A percentile compares a stretch with the other conserved stretches of the same genome.
Conservation (phyloP, 2,888 invertebrate genomes). For the Papilio gigon region DNA sequence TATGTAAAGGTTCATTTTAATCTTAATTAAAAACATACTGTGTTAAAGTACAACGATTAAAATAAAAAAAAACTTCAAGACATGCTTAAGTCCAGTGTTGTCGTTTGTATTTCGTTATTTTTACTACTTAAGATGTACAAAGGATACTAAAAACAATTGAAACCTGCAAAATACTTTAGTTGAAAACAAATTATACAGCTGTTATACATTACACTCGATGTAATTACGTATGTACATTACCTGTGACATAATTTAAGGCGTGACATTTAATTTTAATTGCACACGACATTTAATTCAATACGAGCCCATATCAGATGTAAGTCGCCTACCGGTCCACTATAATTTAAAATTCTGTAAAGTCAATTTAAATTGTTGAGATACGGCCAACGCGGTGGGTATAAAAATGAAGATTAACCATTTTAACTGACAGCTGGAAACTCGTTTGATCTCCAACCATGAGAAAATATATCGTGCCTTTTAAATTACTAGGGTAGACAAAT, state of each 20-base stretch:
- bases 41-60: no score
- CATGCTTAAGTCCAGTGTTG: not conserved
- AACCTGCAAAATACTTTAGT: not conserved
- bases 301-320: slow-evolving; percentile 23
- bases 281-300: slow-evolving; percentile 27
- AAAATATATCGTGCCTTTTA: not conserved
- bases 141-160: not conserved
- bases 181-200: not conserved
- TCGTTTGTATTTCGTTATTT: not conserved
- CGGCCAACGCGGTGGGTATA: slow-evolving; percentile 24
- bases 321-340: slow-evolving; percentile 20
- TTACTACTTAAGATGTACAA: not conserved
- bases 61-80: not conserved
- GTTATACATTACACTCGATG: not conserved
- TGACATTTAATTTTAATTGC: slow-evolving; percentile 27
- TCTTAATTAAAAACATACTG: no score
- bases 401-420: slow-evolving; percentile 35
- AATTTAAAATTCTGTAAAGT: slow-evolving; percentile 33
- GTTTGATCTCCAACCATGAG: not conserved
- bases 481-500: not conserved
- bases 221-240: not conserved
- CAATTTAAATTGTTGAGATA: slow-evolving; percentile 27
- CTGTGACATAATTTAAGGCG: not conserved
- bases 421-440: slow-evolving; percentile 27
- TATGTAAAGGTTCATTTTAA: not conserved